Conservation (phyloP, 2,888 invertebrate genomes). For the Vannuccia rotundouncinata region DNA sequence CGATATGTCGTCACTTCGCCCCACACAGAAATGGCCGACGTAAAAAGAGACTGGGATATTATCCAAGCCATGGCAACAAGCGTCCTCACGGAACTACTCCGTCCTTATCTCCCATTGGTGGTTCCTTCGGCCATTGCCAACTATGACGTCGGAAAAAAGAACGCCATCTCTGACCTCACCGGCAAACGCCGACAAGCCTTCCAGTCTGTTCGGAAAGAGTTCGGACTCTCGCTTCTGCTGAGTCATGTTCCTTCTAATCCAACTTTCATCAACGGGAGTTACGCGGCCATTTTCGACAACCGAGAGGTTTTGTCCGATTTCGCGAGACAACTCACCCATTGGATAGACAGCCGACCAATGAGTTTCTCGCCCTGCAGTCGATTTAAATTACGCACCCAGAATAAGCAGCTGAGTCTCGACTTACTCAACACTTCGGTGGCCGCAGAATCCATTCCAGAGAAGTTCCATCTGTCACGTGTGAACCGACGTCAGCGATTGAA, state of each 20-base stretch:
- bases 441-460: not conserved
- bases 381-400: not conserved
- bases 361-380: slow-evolving; percentile 15
- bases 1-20: slow-evolving; percentile 87
- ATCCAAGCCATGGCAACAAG: slow-evolving; percentile 55
- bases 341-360: slow-evolving; percentile 16
- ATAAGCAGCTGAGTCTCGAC: slow-evolving; percentile 2
- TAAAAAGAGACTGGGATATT: slow-evolving; percentile 69
- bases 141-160: slow-evolving; percentile 37
- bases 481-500: not conserved
- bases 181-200: slow-evolving; percentile 1
- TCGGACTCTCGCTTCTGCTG: slow-evolving; percentile 82
- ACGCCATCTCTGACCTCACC: not conserved
- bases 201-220: slow-evolving; percentile 58
- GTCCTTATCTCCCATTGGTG: not conserved
- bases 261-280: slow-evolving; percentile 66
- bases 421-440: not conserved
- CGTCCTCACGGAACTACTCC: slow-evolving; percentile 44
- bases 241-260: slow-evolving; percentile 93
- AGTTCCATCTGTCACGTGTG: not conserved
- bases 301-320: slow-evolving; percentile 14
- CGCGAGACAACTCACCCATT: not conserved
- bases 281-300: slow-evolving; percentile 53
- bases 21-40: slow-evolving; percentile 63
- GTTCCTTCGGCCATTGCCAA: slow-evolving; percentile 1